Conservation (phyloP, 2,888 invertebrate species). For the Hirtodrosophila duncani region DNA sequence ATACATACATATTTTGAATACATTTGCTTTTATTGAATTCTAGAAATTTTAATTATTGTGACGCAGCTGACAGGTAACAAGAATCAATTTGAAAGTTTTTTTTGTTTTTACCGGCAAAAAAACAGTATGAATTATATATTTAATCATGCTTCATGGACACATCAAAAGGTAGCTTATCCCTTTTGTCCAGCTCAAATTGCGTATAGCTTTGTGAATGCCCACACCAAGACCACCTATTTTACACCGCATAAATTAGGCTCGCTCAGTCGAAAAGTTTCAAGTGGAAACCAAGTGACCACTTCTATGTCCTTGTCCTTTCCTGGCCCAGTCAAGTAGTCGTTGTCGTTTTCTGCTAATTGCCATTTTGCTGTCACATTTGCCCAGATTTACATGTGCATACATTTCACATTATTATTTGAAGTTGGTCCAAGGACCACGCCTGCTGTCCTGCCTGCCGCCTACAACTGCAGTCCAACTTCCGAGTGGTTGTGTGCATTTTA, state of each 20-base stretch:
- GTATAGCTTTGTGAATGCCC: no score
- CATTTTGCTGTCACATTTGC: constrained; percentile 66
- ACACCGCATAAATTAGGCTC: neutral
- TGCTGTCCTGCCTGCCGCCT: constrained; percentile 1
- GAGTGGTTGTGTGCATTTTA: constrained; percentile 53
- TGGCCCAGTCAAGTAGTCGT: constrained; percentile 31
- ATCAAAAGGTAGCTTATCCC: constrained; percentile 23
- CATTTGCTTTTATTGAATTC: constrained; percentile 25
- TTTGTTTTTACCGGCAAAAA: constrained; percentile 2
- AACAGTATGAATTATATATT: neutral
- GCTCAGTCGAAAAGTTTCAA: constrained; percentile 29
- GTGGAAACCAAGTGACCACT: no score
- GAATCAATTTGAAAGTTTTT: constrained; percentile 10
- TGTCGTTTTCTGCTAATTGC: constrained; percentile 58
- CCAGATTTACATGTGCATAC: constrained; percentile 63
- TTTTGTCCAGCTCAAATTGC: no score
- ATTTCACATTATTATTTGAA: constrained; percentile 52
- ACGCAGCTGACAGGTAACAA: constrained; percentile 27
- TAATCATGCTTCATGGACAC: constrained; percentile 29
- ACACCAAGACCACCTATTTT: neutral
- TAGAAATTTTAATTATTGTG: constrained; percentile 50
- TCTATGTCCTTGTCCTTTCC: no score
- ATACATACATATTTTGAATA: neutral
- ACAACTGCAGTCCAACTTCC: constrained; percentile 19
- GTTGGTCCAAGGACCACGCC: constrained; percentile 36